Conservation (phyloP, 1,140 invertebrate species). For the Proctacanthus coquilletti region DNA sequence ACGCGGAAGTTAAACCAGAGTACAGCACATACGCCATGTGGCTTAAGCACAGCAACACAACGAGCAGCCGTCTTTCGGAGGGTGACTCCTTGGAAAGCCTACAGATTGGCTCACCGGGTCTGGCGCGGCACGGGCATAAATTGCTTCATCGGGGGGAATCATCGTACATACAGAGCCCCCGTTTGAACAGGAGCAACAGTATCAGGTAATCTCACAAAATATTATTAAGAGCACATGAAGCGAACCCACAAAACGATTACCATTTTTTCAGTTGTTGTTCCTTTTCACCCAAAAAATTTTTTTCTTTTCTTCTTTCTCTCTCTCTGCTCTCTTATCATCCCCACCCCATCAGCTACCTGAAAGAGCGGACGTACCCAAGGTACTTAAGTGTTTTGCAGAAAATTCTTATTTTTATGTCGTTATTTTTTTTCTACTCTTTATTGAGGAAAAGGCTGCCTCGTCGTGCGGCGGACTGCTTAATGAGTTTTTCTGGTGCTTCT, state of each 20-base stretch:
- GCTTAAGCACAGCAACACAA: slow-evolving; percentile 53
- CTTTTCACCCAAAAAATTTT: slow-evolving; percentile 3
- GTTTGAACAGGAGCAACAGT: slow-evolving; percentile 81
- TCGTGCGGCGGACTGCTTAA: no score
- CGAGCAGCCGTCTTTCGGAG: slow-evolving; percentile 45
- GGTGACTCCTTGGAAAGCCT: slow-evolving; percentile 46
- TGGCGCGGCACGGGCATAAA: slow-evolving; percentile 27
- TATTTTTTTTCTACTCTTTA: no score
- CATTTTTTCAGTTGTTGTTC: no score
- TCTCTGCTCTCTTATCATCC: slow-evolving; percentile 9
- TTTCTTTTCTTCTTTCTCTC: neutral
- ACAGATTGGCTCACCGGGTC: slow-evolving; percentile 30
- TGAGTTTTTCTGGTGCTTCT: slow-evolving; percentile 1
- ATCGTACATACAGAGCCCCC: slow-evolving; percentile 34
- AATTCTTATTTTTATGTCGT: no score
- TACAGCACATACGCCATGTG: slow-evolving; percentile 53
- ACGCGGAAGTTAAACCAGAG: slow-evolving; percentile 45
- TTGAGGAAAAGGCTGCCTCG: no score
- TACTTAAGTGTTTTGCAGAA: no score
- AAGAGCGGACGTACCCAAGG: slow-evolving; percentile 82
- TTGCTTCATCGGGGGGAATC: slow-evolving; percentile 28
- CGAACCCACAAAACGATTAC: no score
- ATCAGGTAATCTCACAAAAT: slow-evolving; percentile 81
- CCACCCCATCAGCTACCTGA: slow-evolving; percentile 50
- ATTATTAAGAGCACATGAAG: slow-evolving; percentile 8